Percentiles rank a stretch among this genome's conserved stretches.
These are phyloP conservation scores for Lymantria dispar DNA, from an alignment of 2,888 invertebrate genomes.

Conservation along the genomic window DNA sequence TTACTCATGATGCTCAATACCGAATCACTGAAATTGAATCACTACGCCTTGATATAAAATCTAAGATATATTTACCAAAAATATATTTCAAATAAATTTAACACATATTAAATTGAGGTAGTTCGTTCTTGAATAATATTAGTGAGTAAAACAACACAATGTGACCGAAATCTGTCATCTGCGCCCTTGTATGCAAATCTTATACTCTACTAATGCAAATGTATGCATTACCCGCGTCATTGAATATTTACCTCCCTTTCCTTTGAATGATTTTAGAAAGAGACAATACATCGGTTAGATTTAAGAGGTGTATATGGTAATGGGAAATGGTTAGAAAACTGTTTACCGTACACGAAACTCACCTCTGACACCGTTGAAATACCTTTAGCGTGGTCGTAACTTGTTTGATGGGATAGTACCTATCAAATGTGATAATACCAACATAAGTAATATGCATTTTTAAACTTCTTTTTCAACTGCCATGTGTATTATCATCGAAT, in stretches of 20 bases:
- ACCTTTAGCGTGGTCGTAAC: slow-evolving; percentile 35
- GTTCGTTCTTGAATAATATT: slow-evolving; percentile 16
- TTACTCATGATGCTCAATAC: too few relatives aligned
- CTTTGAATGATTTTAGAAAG: slow-evolving; percentile 10
- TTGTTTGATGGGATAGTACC: neutral
- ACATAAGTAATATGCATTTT: neutral
- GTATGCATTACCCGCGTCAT: slow-evolving; percentile 32
- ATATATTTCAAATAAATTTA: too few relatives aligned
- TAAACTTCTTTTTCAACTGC: too few relatives aligned
- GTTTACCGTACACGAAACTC: slow-evolving; percentile 34
- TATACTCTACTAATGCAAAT: slow-evolving; percentile 33
- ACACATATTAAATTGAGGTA: neutral
- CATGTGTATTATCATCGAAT: too few relatives aligned
- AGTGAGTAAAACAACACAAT: slow-evolving; percentile 30
- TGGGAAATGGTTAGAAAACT: slow-evolving; percentile 28
- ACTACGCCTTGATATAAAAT: too few relatives aligned
- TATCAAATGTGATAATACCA: neutral
- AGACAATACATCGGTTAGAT: slow-evolving; percentile 20
- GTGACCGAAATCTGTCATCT: slow-evolving; percentile 45
- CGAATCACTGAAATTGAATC: too few relatives aligned
- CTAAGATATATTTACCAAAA: too few relatives aligned
- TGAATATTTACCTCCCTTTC: slow-evolving; percentile 25
- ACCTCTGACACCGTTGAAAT: slow-evolving; percentile 43
- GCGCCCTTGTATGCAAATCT: slow-evolving; percentile 46
- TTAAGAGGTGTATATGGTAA: slow-evolving; percentile 29